Percentiles rank a stretch among this genome's conserved stretches.
Conservation (phyloP, 2,888 invertebrate species). For the Lomographa bimaculata region DNA sequence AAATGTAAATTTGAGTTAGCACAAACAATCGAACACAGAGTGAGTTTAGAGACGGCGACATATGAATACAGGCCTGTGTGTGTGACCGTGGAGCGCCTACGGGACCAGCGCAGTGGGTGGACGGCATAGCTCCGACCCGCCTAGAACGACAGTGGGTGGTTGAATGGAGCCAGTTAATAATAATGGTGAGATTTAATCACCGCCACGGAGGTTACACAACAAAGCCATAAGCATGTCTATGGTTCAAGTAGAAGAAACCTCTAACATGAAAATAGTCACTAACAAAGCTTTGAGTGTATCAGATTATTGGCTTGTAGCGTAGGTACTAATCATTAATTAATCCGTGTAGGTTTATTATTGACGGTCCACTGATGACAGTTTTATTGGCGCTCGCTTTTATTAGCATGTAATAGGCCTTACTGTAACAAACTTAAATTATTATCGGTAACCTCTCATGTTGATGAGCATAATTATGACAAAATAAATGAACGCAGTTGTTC, state of each 20-base stretch:
- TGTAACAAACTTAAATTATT: conserved; percentile 19
- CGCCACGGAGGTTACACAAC: conserved; percentile 79
- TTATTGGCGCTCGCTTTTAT: conserved; percentile 26
- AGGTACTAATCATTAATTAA: conserved; percentile 66
- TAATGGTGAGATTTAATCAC: conserved; percentile 84
- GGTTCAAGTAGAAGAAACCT: conserved; percentile 64
- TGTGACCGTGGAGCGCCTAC: conserved; percentile 83
- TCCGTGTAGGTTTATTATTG: conserved; percentile 36
- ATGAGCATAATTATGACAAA: conserved; percentile 6
- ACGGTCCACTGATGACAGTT: conserved; percentile 31
- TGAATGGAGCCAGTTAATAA: conserved; percentile 83
- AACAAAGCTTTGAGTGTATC: conserved; percentile 66
- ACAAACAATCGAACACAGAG: conserved; percentile 75
- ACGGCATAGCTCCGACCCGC: conserved; percentile 80
- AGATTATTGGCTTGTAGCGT: conserved; percentile 57
- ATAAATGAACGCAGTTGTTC: conserved; percentile 1
- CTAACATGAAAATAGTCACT: conserved; percentile 66
- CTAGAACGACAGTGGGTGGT: conserved; percentile 81
- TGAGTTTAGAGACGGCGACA: conserved; percentile 72
- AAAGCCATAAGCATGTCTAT: conserved; percentile 74
- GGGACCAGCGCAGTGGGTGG: conserved; percentile 81
- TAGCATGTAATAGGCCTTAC: conserved; percentile 22
- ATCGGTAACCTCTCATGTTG: conserved; percentile 7
- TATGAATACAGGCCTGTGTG: conserved; percentile 74
- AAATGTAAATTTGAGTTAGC: conserved; percentile 75